phyloP scores from a whole-genome alignment of 2,888 invertebrate species.

The Dryobotodes eremita region DNA sequence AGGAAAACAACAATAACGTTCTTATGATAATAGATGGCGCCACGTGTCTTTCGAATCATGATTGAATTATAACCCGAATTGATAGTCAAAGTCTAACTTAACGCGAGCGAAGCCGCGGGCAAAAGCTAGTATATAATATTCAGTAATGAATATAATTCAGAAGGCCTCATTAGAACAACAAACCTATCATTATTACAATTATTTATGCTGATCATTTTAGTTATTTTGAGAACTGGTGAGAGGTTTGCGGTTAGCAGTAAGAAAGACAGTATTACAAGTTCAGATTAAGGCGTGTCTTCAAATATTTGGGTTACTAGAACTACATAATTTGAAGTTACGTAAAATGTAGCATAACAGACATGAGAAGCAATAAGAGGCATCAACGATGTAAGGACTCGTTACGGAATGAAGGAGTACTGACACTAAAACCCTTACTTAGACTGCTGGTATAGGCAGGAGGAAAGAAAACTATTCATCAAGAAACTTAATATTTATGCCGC shows the following conservation, averaged over 20 bases:
- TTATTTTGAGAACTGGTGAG: background rate
- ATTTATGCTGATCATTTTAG: background rate
- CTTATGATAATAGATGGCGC: no score
- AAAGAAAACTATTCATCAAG: background rate
- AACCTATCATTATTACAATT: constrained; percentile 11
- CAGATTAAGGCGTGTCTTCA: background rate
- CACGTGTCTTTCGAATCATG: no score
- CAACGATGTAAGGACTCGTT: background rate
- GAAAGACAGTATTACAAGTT: constrained; percentile 15
- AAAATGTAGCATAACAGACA: background rate
- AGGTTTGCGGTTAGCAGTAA: constrained; percentile 11
- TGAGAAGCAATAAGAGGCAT: background rate
- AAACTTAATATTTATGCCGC: background rate
- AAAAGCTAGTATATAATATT: background rate
- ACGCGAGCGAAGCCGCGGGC: no score
- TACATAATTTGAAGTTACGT: constrained; percentile 14
- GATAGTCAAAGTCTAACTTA: no score
- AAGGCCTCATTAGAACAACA: background rate
- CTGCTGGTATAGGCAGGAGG: background rate
- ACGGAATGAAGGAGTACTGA: background rate
- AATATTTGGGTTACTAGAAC: constrained; percentile 15
- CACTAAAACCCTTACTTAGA: background rate
- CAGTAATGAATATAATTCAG: constrained; percentile 27
- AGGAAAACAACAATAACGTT: no score
- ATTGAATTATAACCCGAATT: no score